Evolutionary conservation across 2,888 invertebrate species (phyloP).

Genomic region (Sycophila texana): DNA sequence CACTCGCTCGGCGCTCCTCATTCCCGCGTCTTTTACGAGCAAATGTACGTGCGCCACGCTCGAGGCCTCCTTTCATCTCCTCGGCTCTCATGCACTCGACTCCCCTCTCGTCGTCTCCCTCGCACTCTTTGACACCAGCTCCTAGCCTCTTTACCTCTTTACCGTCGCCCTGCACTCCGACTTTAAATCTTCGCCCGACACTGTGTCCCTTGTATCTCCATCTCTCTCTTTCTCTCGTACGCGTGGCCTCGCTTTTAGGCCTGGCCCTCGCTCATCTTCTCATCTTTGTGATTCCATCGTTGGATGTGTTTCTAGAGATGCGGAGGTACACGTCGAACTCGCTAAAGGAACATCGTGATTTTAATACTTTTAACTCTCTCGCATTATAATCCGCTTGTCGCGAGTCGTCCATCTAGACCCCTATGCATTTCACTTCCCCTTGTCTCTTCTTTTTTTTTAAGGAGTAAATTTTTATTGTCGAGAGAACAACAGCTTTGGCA

Average conservation of each 20-base stretch:
- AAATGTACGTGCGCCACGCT: conserved; percentile 69
- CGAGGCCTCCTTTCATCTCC: conserved; percentile 73
- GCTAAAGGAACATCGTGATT: conserved; percentile 71
- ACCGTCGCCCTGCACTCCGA: conserved; percentile 36
- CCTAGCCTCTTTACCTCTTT: conserved; percentile 49
- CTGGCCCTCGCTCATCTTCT: conserved; percentile 19
- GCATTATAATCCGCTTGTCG: conserved; percentile 71
- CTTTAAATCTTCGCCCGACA: conserved; percentile 48
- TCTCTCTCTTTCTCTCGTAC: conserved; percentile 41
- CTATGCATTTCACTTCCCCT: conserved; percentile 16
- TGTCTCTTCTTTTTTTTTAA: not conserved
- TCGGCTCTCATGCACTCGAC: conserved; percentile 73
- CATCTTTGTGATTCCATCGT: conserved; percentile 24
- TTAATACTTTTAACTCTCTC: conserved; percentile 72
- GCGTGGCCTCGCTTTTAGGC: not conserved
- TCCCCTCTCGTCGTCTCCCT: conserved; percentile 56
- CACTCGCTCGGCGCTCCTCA: not conserved
- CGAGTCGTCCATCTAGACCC: conserved; percentile 17
- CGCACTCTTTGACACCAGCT: conserved; percentile 45
- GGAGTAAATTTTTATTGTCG: conserved; percentile 53
- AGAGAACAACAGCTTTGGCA: conserved; percentile 44
- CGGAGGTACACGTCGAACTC: not conserved
- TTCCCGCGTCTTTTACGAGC: conserved; percentile 59
- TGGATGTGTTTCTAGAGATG: not conserved
- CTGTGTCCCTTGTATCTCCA: not conserved